Percentiles rank a stretch among this genome's conserved stretches.
Conservation (phyloP, 2,888 invertebrate species). For the Diarsia mendica region DNA sequence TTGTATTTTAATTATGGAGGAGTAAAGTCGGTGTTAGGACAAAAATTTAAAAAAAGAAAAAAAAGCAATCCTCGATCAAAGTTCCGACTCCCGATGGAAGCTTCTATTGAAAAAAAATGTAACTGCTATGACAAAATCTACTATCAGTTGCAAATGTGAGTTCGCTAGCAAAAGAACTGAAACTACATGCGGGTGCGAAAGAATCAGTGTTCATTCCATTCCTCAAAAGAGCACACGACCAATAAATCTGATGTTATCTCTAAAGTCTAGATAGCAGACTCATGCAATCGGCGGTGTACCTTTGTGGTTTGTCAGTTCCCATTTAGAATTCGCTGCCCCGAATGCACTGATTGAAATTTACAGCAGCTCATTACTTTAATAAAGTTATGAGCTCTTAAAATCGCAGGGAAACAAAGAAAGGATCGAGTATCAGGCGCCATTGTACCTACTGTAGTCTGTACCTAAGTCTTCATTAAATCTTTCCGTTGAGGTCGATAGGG, state of each 20-base stretch:
- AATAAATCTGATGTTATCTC: background rate
- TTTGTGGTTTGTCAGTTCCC: conserved; percentile 26
- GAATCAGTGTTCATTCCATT: background rate
- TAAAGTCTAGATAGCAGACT: background rate
- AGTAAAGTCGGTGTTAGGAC: no score
- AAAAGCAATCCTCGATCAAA: no score
- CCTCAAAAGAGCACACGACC: background rate
- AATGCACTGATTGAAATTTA: conserved; percentile 21
- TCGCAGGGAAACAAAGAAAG: conserved; percentile 19
- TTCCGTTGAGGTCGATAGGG: background rate
- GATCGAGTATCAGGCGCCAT: conserved; percentile 17
- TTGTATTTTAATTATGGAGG: no score
- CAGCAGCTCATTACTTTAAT: conserved; percentile 28
- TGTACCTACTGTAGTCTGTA: no score
- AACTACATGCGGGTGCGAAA: background rate
- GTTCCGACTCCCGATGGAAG: no score
- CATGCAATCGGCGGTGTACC: background rate
- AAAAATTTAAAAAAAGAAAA: no score
- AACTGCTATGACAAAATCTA: no score
- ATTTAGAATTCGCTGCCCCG: conserved; percentile 31
- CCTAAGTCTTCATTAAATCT: conserved; percentile 17
- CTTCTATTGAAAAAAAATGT: no score
- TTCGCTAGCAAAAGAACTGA: background rate
- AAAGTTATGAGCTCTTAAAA: conserved; percentile 31
- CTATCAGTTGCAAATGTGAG: no score